Conservation (phyloP, 2,888 invertebrate genomes). For the Timema podura region DNA sequence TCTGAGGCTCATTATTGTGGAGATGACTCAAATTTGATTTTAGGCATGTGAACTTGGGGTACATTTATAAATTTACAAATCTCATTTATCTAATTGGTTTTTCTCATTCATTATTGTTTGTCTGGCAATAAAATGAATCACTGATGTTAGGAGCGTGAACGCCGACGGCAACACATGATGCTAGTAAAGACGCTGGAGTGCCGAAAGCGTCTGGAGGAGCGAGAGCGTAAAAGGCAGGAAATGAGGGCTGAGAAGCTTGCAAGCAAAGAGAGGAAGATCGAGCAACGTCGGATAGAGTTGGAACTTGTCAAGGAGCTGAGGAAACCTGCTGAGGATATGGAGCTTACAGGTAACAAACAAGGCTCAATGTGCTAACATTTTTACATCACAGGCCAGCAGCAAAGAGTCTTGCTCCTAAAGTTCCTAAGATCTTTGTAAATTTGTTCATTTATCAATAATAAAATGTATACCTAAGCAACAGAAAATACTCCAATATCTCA, state of each 20-base stretch:
- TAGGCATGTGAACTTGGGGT: no score
- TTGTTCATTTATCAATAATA: no score
- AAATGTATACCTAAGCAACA: no score
- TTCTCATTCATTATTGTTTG: neutral
- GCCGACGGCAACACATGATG: conserved; percentile 85
- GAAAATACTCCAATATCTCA: no score
- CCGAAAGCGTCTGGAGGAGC: conserved; percentile 80
- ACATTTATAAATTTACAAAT: no score
- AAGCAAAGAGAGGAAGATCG: conserved; percentile 79
- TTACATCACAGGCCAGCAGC: no score
- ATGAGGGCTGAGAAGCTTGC: conserved; percentile 79
- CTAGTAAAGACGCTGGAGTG: conserved; percentile 83
- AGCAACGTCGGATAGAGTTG: conserved; percentile 61
- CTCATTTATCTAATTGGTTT: no score
- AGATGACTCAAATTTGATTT: no score
- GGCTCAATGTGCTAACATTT: no score
- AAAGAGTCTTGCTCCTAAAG: no score
- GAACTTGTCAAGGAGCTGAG: conserved; percentile 67
- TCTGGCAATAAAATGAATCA: neutral
- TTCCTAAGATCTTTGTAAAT: no score
- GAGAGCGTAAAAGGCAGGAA: conserved; percentile 70
- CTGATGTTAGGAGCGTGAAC: conserved; percentile 69
- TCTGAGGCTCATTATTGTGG: no score
- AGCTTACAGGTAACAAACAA: conserved; percentile 54
- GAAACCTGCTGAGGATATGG: conserved; percentile 89